phyloP scores from a whole-genome alignment of 2,797 vertebrate genomes.

The Rhadinocentrus ornatus region DNA sequence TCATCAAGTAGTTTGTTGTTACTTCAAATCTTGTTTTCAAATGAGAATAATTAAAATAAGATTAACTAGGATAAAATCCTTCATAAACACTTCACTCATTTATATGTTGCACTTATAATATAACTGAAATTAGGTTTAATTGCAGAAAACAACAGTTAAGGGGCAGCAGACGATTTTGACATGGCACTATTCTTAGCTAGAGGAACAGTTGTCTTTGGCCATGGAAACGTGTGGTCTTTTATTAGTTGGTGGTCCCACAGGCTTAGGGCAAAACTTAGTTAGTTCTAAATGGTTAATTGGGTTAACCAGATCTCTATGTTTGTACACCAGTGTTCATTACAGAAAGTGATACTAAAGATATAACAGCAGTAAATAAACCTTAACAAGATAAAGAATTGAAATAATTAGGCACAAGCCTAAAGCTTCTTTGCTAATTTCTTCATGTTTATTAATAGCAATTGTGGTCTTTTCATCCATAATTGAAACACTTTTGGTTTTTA shows the following conservation, averaged over 20 bases:
- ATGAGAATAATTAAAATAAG: no score
- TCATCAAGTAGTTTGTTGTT: neutral
- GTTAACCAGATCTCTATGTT: slow-evolving; percentile 10
- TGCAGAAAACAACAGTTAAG: slow-evolving; percentile 32
- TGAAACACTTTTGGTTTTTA: neutral
- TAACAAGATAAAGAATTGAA: neutral
- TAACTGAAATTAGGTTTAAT: neutral
- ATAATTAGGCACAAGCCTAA: slow-evolving; percentile 11
- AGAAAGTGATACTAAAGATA: neutral
- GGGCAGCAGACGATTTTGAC: slow-evolving; percentile 45
- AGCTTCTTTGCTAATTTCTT: neutral
- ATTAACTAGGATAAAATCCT: neutral
- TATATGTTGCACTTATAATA: neutral
- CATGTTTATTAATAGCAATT: neutral
- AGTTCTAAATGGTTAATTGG: slow-evolving; percentile 24
- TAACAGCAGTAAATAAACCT: neutral
- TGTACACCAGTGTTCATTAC: neutral
- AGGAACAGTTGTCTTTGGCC: slow-evolving; percentile 58
- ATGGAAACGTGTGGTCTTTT: slow-evolving; percentile 62
- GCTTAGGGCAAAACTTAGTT: slow-evolving; percentile 7
- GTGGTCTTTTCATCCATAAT: neutral
- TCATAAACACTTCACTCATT: neutral
- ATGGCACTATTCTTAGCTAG: slow-evolving; percentile 58
- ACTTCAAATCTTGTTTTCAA: neutral
- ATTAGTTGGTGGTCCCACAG: slow-evolving; percentile 47